Base-by-base conservation (phyloP, 2,888 invertebrate genomes). In the Lasioglossum vierecki region DNA sequence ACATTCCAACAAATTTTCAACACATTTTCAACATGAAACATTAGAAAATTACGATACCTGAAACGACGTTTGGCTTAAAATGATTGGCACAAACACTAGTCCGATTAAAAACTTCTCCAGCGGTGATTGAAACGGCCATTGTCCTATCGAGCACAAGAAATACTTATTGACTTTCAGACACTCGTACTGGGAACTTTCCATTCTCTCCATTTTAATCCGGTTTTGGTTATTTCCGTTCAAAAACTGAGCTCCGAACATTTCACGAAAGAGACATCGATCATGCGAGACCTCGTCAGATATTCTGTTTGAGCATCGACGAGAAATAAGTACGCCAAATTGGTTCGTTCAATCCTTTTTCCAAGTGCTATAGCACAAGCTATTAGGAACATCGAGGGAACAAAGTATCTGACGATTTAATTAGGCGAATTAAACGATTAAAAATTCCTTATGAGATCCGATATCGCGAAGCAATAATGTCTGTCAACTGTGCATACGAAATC, bases 91-190 rank as follows among this genome's bases (percentile, higher is more conserved):
- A 41, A 88, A 82, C 53, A 91, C 44, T 1, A 85, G 60, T 1
- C 87, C 79, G 2, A 91, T 72, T 0, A 90, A 53, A 77, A 86
- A 76, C 70, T 87, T 92, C 15, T 88, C 83, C 53, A 88, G 3
- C 6, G 18, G 35, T n/a, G 81, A 76, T 57, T 93, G 93, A 85
- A 89, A 84, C 8, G 92, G 93, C 93, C 93, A 93, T 26, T 88
- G 84, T 0, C 92, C 92, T 35, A 92, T 84, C 0, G 80, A n/a
- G 4, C n/a, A 80, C 39, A 91, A 75, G 15, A 87, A 41, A 39
- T 78, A 79, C 26, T 87, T 89, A 70, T 87, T 87, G 11, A 83
- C 18, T 70, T 81, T 73, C 44, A 90, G 66, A 26, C 86, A 88
- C 18, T 86, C 76, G 41, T 79, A 79, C 53, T 88, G 89, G 39